These are phyloP conservation scores for Xestobium rufovillosum DNA, from an alignment of 2,888 invertebrate species.

Conservation along the genomic window DNA sequence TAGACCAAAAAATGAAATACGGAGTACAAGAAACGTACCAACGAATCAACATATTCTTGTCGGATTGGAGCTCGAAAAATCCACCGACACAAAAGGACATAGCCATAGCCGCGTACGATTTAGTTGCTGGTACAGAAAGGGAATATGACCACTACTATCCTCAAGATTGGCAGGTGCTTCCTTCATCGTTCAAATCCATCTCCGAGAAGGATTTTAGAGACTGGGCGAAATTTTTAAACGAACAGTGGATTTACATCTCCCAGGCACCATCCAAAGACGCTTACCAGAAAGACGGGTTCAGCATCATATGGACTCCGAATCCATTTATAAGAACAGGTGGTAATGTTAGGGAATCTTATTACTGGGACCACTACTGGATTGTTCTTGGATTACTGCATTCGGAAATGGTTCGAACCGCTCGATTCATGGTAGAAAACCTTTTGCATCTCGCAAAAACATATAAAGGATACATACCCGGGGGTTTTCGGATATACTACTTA, in stretches of 20 bases:
- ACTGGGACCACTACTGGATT: conserved; percentile 96
- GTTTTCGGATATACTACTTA: conserved; percentile 83
- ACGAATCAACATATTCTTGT: conserved; percentile 51
- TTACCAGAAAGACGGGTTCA: conserved; percentile 64
- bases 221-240: conserved; percentile 68
- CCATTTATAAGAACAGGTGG: conserved; percentile 88
- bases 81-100: conserved; percentile 31
- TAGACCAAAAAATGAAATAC: conserved; percentile 75
- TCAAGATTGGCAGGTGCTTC: conserved; percentile 67
- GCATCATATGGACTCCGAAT: conserved; percentile 80
- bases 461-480: conserved; percentile 86
- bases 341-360: conserved; percentile 80
- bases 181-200: conserved; percentile 63
- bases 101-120: conserved; percentile 36
- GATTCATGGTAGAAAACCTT: conserved; percentile 81
- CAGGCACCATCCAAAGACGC: conserved; percentile 69
- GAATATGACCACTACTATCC: conserved; percentile 69
- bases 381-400: conserved; percentile 78
- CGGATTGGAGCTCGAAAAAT: conserved; percentile 23
- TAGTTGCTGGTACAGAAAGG: conserved; percentile 56
- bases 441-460: conserved; percentile 68
- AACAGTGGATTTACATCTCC: conserved; percentile 68
- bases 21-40: conserved; percentile 57
- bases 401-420: conserved; percentile 73
- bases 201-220: conserved; percentile 59